These are phyloP conservation scores for Cheirogaleus medius DNA, from an alignment of 2,113 vertebrate genomes.

Conservation along the genomic window DNA sequence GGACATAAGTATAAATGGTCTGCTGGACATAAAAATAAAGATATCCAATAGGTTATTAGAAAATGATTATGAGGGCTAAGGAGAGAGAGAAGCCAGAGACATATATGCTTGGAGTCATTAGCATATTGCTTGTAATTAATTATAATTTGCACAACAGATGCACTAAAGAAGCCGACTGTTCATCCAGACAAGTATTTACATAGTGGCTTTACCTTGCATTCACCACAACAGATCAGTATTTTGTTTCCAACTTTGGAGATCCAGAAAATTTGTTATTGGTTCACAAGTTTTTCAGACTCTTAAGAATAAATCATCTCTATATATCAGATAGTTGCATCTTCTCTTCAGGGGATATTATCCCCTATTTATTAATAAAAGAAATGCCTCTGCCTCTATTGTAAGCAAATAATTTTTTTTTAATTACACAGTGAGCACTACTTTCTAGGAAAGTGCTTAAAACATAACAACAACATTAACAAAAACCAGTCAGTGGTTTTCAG, in stretches of 20 bases:
- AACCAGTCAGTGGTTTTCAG: neutral
- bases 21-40: neutral
- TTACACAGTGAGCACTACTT: neutral
- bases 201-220: neutral
- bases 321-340: neutral
- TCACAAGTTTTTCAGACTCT: neutral
- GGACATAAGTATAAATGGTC: neutral
- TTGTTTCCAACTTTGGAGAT: neutral
- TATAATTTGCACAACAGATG: neutral
- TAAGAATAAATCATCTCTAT: neutral
- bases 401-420: neutral
- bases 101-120: neutral
- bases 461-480: neutral
- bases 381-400: neutral
- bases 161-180: neutral
- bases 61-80: neutral
- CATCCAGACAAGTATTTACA: neutral
- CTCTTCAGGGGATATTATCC: neutral
- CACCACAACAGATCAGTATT: neutral
- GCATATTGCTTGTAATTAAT: neutral
- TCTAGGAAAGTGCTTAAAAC: neutral
- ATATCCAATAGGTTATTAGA: neutral
- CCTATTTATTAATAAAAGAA: neutral
- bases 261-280: neutral
- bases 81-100: neutral